phyloP scores from a whole-genome alignment of 2,113 vertebrate species.

The Lichenostomus cassidix region DNA sequence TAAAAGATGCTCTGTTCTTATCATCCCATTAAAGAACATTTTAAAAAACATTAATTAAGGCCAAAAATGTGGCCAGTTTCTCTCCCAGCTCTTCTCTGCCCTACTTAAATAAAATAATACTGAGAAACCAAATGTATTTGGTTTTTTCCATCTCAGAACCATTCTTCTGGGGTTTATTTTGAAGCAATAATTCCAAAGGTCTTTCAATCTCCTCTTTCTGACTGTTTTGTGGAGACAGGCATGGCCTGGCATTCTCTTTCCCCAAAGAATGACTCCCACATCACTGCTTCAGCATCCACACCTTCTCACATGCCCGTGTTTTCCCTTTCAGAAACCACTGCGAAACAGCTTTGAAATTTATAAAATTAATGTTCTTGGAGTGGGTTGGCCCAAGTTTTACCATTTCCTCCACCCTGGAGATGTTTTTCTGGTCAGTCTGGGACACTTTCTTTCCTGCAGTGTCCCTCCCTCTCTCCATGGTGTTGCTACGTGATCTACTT shows the following conservation, averaged over 20 bases:
- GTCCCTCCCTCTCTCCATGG: background rate
- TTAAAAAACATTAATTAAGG: background rate
- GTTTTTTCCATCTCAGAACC: background rate
- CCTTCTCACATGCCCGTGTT: background rate
- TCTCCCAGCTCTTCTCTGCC: background rate
- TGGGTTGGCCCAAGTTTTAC: background rate
- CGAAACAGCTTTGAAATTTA: background rate
- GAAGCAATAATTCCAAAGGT: background rate
- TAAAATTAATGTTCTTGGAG: background rate
- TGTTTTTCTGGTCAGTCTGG: background rate
- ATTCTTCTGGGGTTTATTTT: background rate
- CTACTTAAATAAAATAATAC: background rate
- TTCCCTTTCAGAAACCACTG: background rate
- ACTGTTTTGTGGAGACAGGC: background rate
- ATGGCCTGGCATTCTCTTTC: background rate
- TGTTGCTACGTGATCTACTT: background rate
- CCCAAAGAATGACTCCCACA: background rate
- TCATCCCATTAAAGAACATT: background rate
- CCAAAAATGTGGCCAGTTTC: background rate
- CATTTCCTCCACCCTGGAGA: background rate
- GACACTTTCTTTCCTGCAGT: background rate
- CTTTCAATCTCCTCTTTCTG: background rate
- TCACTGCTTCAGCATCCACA: background rate
- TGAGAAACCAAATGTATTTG: fast-evolving
- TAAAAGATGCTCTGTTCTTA: background rate